Base-by-base conservation (phyloP, 2,888 invertebrate species). In the Ennomos fuscantarius region DNA sequence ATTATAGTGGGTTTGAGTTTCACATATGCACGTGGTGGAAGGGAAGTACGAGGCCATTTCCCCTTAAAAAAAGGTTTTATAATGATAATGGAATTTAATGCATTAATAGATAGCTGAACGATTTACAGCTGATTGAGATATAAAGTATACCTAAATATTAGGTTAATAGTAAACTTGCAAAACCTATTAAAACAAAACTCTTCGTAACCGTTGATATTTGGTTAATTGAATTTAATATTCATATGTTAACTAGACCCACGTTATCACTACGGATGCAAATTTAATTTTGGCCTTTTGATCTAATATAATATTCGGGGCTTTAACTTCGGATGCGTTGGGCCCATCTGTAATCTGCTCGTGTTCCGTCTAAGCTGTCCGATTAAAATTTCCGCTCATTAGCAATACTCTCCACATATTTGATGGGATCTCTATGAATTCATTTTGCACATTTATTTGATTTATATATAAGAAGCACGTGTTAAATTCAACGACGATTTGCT, bases 251-350 rank as follows among this genome's bases (percentile, higher is more conserved):
- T 75, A 74, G 66, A 65, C 70, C 71, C 68, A 62, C 57, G 66
- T 69, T 75, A 81, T 82, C 76, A 77, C 72, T 73, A 69, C 65
- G 66, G 72, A 63, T 68, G 73, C 74, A 76, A 82, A 84, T 84
- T 84, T 72, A 81, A 84, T 83, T 82, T 79, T 67, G 72, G 69
- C 73, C 78, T 78, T 79, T 77, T 82, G 75, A 79, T 80, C 78
- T 80, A 78, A 83, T 81, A 78, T 79, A 75, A 82, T 82, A 80
- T 83, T 83, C 78, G 72, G 69, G 71, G 74, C 58, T 65, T 71
- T 69, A 76, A 76, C 76, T 82, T 77, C 72, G 75, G 76, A 76
- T 73, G 75, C 70, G 71, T 76, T 76, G 71, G 70, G 65, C 69
- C 77, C 72, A 67, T 68, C 63, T 65, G 68, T 76, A 78, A 78